These are phyloP conservation scores for Knipowitschia caucasica DNA, from an alignment of 2,797 vertebrate genomes.

Conservation along the genomic window DNA sequence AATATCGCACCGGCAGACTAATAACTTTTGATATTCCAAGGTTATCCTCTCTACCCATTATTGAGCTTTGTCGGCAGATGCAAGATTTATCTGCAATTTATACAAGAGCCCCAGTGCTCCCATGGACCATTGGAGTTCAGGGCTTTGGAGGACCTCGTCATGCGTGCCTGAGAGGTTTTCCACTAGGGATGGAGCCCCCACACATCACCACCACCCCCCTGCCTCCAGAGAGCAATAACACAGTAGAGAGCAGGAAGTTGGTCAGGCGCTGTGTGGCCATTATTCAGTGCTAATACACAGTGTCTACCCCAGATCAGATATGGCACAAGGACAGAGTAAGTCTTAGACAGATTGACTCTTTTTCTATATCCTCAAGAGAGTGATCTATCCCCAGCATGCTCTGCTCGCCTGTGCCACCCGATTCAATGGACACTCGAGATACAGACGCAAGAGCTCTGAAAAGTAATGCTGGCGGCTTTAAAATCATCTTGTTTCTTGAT, in stretches of 20 bases:
- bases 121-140: slow-evolving; percentile 36
- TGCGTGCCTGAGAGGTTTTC: slow-evolving; percentile 42
- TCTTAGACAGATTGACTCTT: slow-evolving; percentile 67
- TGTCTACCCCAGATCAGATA: slow-evolving; percentile 73
- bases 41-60: slow-evolving; percentile 32
- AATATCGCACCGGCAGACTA: slow-evolving; percentile 39
- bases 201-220: slow-evolving; percentile 33
- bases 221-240: slow-evolving; percentile 56
- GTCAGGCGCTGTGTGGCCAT: slow-evolving; percentile 61
- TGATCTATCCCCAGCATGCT: slow-evolving; percentile 63
- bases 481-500: slow-evolving; percentile 25
- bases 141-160: slow-evolving; percentile 41
- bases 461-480: slow-evolving; percentile 21
- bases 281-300: slow-evolving; percentile 72
- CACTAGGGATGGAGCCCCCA: slow-evolving; percentile 32
- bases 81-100: slow-evolving; percentile 56
- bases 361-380: slow-evolving; percentile 50
- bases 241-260: slow-evolving; percentile 56
- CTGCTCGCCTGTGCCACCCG: slow-evolving; percentile 50
- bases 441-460: slow-evolving; percentile 27
- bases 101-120: slow-evolving; percentile 34
- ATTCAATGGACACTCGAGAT: slow-evolving; percentile 53
- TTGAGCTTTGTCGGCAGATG: slow-evolving; percentile 34
- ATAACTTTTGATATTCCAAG: slow-evolving; percentile 50
- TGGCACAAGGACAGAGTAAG: slow-evolving; percentile 65